Evolutionary conservation across 2,113 vertebrate species (phyloP).

Genomic region (Tragelaphus buxtoni): DNA sequence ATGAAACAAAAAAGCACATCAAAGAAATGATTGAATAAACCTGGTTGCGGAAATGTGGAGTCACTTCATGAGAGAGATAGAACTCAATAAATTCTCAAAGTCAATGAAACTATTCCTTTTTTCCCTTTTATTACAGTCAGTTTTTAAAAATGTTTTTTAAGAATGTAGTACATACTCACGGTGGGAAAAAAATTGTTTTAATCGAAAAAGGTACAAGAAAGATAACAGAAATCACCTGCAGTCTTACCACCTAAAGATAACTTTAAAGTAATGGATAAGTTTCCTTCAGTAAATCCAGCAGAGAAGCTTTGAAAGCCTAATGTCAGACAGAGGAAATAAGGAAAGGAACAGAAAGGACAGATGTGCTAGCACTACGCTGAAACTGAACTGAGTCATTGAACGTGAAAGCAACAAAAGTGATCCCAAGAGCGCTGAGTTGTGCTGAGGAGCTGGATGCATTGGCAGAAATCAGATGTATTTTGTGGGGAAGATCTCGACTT

Average conservation of each 20-base stretch:
- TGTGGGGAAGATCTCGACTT: neutral
- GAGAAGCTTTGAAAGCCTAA: neutral
- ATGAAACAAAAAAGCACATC: neutral
- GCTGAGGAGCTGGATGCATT: neutral
- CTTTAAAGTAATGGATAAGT: neutral
- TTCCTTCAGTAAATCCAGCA: neutral
- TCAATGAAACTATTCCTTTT: neutral
- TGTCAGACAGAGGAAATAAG: neutral
- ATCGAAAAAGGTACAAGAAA: neutral
- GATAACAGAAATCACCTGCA: neutral
- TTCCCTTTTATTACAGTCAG: neutral
- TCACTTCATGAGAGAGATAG: neutral
- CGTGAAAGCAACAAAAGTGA: neutral
- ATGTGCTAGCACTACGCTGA: neutral
- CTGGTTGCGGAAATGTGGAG: neutral
- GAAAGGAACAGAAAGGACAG: neutral
- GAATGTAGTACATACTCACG: neutral
- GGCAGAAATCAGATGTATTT: neutral
- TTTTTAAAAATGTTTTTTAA: neutral
- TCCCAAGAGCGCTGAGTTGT: neutral
- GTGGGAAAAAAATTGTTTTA: neutral
- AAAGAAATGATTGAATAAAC: neutral
- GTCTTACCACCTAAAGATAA: neutral
- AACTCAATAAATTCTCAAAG: neutral
- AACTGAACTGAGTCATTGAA: neutral